Percentiles rank a stretch among this genome's conserved stretches.
Conservation (phyloP, 64 coral and sea anemone species). For the Trachythela sp. region DNA sequence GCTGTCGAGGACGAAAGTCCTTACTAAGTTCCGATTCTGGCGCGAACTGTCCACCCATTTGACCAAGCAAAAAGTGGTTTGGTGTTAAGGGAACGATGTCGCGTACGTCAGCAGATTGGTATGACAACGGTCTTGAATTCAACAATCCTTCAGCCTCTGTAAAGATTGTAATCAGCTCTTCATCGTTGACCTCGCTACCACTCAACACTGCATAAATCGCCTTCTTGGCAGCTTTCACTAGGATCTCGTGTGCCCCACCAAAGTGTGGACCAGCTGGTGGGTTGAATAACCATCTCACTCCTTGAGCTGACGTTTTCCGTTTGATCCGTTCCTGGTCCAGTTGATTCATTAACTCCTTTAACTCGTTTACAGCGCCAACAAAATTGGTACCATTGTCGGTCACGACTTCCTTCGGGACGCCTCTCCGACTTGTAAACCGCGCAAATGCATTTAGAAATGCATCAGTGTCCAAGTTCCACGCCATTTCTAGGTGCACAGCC, state of each 20-base stretch:
- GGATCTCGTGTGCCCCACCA: constrained; percentile 12
- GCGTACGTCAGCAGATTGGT: constrained; percentile 35
- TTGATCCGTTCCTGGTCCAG: constrained; percentile 33
- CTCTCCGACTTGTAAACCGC: constrained; percentile 31
- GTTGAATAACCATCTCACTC: constrained; percentile 28
- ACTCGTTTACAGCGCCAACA: not conserved
- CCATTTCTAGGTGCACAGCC: not conserved
- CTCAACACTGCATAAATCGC: constrained; percentile 46
- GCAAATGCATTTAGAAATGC: constrained; percentile 51
- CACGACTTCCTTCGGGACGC: constrained; percentile 41
- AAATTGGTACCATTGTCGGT: constrained; percentile 51
- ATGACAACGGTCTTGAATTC: constrained; percentile 41
- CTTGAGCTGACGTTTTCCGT: not conserved
- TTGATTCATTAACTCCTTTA: constrained; percentile 14
- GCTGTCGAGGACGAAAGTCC: not conserved
- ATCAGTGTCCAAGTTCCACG: constrained; percentile 30
- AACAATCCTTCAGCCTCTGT: constrained; percentile 27
- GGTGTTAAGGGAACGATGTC: constrained; percentile 40
- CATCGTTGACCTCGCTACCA: constrained; percentile 38
- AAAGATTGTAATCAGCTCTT: constrained; percentile 31
- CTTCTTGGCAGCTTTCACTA: constrained; percentile 54
- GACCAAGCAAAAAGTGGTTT: constrained; percentile 47
- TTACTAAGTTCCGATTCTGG: constrained; percentile 10
- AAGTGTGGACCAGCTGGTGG: not conserved
- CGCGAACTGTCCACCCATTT: constrained; percentile 34